Evolutionary conservation across 2,113 vertebrate species (phyloP), one percentile per base, ranked within the genome.

Genomic region (Nycticebus coucang): DNA sequence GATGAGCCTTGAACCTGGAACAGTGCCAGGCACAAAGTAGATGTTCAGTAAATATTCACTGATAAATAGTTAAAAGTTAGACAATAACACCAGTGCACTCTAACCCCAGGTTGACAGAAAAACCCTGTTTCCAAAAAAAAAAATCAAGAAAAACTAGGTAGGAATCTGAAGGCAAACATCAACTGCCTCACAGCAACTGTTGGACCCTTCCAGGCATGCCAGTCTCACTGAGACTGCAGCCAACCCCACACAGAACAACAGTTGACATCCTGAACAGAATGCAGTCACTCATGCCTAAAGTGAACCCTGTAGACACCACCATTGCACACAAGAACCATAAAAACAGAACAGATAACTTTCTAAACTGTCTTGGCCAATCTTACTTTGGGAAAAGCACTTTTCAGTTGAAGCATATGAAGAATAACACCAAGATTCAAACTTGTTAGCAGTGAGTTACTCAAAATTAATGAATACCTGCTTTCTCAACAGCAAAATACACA

Each of bases 401-500:
- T 66, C 71, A 87, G 79, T 62, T 30, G 35, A 89, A 94, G 78
- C 64, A 41, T 45, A 22, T 30, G 11, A 83, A 94, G 10, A 89
- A 62, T 59, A 89, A 95, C 57, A 68, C 60, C 77, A 95, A 96
- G 35, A 81, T 71, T 28, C 66, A 90, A 94, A 87, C 30, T 21
- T 45, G 37, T 7, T 30, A 89, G 41, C 45, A 89, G 78, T 24
- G 57, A 82, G 19, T 62, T 84, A 88, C 68, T 93, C 89, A 59
- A 37, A 84, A 94, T 62, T 87, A 85, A 83, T 19, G 30, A 94
- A 69, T 45, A 91, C 6, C 28, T 85, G 30, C 78, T 75, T 94
- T 93, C 59, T 78, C 60, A 85, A 92, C 1, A 91, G 91, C 91
- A 94, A 96, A 95, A 30, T 45, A 86, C 57, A 94, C 0, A 95